A percentile compares a stretch with the other conserved stretches of the same genome.
These are phyloP conservation scores for Drosophila trichaetosa DNA, from an alignment of 2,888 invertebrate species.

Conservation along the genomic window DNA sequence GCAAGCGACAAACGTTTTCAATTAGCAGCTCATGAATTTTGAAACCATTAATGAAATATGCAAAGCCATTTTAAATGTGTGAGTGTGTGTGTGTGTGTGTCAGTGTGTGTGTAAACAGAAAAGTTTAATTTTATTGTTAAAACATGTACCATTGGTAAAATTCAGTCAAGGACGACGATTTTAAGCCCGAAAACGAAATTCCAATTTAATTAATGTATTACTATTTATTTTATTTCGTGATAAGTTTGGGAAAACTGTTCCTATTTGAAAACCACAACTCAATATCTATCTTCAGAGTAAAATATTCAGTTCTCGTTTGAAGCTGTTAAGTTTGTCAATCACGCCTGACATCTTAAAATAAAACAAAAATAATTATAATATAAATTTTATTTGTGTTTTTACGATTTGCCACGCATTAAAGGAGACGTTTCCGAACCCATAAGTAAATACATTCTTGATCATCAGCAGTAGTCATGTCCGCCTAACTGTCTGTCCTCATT, in stretches of 20 bases:
- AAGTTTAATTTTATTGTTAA: neutral
- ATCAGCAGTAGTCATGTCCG: neutral
- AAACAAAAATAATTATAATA: neutral
- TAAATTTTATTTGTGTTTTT: neutral
- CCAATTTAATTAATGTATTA: neutral
- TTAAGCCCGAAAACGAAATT: neutral
- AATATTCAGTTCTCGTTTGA: neutral
- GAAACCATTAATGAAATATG: conserved; percentile 79
- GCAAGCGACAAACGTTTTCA: conserved; percentile 83
- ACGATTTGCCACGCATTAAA: neutral
- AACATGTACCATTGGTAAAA: neutral
- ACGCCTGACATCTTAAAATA: neutral
- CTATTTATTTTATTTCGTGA: neutral
- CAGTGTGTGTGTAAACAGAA: conserved; percentile 6
- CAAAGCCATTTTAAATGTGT: conserved; percentile 71
- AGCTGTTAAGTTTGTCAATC: neutral
- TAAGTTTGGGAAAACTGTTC: neutral
- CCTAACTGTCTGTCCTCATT: neutral
- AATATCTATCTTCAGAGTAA: neutral
- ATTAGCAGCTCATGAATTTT: conserved; percentile 84
- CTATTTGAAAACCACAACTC: neutral
- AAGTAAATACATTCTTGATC: neutral
- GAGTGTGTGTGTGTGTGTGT: neutral
- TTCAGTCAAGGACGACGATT: neutral
- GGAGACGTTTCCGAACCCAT: neutral